Conservation (phyloP, 2,888 invertebrate genomes). For the Drosophila mimetica region DNA sequence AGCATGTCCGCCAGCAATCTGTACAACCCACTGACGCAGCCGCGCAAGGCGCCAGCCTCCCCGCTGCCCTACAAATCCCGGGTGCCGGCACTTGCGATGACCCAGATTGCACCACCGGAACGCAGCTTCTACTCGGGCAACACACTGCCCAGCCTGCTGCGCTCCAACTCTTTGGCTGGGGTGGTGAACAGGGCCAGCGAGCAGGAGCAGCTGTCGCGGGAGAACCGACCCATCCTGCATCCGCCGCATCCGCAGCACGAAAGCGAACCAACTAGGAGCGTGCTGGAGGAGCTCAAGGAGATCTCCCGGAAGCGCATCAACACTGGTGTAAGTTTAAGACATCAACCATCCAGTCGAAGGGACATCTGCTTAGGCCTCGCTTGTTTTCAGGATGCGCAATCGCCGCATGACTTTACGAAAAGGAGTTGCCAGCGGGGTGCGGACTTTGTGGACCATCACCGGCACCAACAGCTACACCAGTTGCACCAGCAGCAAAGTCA, state of each 20-base stretch:
- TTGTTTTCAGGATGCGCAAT: conserved; percentile 77
- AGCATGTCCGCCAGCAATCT: conserved; percentile 80
- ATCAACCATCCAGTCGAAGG: not conserved
- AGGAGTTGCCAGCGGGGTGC: conserved; percentile 80
- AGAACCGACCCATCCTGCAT: conserved; percentile 82
- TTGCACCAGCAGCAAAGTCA: conserved; percentile 13
- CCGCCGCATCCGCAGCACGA: conserved; percentile 81
- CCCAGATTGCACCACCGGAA: conserved; percentile 82
- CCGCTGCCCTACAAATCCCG: conserved; percentile 79
- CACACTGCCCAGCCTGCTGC: conserved; percentile 80
- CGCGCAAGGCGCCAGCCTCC: conserved; percentile 57
- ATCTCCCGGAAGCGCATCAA: conserved; percentile 86
- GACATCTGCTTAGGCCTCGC: conserved; percentile 5
- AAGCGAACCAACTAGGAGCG: conserved; percentile 85
- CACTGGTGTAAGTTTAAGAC: conserved; percentile 81
- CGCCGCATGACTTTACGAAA: conserved; percentile 67
- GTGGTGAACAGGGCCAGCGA: conserved; percentile 66
- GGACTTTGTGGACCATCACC: conserved; percentile 55
- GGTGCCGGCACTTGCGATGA: conserved; percentile 75
- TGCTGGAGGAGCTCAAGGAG: conserved; percentile 86
- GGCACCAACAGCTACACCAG: not conserved
- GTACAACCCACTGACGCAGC: conserved; percentile 83
- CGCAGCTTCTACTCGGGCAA: conserved; percentile 80
- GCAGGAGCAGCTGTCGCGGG: conserved; percentile 78
- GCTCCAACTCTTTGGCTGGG: conserved; percentile 80